phyloP scores from a whole-genome alignment of 2,797 vertebrate genomes.

The Amphiprion clarkii region DNA sequence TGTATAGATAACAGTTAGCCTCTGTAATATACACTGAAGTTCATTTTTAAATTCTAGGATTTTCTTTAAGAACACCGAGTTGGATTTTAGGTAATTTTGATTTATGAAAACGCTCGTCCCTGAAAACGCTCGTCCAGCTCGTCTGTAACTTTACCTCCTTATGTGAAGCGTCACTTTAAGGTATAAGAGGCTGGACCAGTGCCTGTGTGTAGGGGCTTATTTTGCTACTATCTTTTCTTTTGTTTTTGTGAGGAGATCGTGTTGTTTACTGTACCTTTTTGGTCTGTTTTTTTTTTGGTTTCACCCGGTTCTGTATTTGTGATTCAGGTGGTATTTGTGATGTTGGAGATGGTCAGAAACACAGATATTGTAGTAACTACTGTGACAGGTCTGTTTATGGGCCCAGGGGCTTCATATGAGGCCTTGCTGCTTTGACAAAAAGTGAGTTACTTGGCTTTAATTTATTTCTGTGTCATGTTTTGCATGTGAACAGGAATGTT shows the following conservation, averaged over 20 bases:
- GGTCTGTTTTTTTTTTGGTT: constrained; percentile 21
- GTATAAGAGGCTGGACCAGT: constrained; percentile 60
- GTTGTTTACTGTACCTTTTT: constrained; percentile 38
- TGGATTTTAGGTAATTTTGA: constrained; percentile 58
- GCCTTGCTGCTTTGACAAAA: constrained; percentile 59
- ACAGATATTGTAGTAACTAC: constrained; percentile 42
- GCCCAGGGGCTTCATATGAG: constrained; percentile 30
- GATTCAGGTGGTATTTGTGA: constrained; percentile 35
- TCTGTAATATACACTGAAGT: constrained; percentile 84
- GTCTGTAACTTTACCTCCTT: constrained; percentile 60
- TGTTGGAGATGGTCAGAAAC: constrained; percentile 38
- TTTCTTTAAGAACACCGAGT: constrained; percentile 71
- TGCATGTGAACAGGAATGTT: constrained; percentile 59
- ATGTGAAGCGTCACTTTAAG: constrained; percentile 50
- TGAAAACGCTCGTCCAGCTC: constrained; percentile 67
- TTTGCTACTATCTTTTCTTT: constrained; percentile 63
- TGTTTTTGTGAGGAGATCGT: constrained; percentile 4
- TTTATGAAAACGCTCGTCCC: constrained; percentile 52
- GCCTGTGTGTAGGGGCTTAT: constrained; percentile 72
- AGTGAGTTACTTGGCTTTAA: constrained; percentile 67
- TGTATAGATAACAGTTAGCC: constrained; percentile 81
- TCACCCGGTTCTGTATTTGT: constrained; percentile 50
- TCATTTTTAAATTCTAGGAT: constrained; percentile 76
- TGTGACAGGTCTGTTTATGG: constrained; percentile 51
- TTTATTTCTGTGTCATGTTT: constrained; percentile 46